A percentile compares a stretch with the other conserved stretches of the same genome.
Evolutionary conservation across 2,797 vertebrate genomes (phyloP).

Genomic region (Acropternis orthonyx): DNA sequence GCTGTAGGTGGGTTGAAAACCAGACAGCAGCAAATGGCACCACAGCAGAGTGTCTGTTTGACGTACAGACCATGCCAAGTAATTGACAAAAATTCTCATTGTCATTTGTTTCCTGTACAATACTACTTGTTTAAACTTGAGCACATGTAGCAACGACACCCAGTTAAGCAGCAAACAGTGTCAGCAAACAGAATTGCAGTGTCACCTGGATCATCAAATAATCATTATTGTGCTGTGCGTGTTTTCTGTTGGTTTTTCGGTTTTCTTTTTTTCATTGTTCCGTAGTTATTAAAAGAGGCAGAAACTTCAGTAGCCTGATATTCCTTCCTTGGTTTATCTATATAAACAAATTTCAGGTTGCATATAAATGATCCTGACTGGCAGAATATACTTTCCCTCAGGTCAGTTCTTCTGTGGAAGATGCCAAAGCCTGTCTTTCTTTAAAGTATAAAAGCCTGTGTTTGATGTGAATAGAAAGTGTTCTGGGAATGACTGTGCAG

Average conservation of each 20-base stretch:
- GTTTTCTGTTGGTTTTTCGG: not conserved
- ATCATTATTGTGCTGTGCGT: not conserved
- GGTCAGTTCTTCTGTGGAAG: conserved; percentile 61
- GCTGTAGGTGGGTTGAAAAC: not conserved
- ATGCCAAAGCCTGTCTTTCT: conserved; percentile 50
- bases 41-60: too few relatives aligned
- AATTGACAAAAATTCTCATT: not conserved
- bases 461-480: conserved; percentile 49
- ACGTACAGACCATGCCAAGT: not conserved
- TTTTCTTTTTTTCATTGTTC: not conserved
- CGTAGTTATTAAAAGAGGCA: conserved; percentile 12
- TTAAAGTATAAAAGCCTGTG: conserved; percentile 54
- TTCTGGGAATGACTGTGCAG: conserved; percentile 47
- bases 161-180: fast-evolving
- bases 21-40: not conserved
- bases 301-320: not conserved
- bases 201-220: not conserved
- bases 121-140: not conserved
- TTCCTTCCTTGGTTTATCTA: conserved; percentile 22
- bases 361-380: conserved; percentile 65
- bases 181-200: not conserved
- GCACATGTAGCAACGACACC: not conserved
- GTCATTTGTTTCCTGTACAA: not conserved
- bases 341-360: conserved; percentile 59
- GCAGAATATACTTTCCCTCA: conserved; percentile 62